Percentiles rank a stretch among this genome's conserved stretches.
phyloP scores from a whole-genome alignment of 2,797 vertebrate species.

The Paedocypris micromegethes region DNA sequence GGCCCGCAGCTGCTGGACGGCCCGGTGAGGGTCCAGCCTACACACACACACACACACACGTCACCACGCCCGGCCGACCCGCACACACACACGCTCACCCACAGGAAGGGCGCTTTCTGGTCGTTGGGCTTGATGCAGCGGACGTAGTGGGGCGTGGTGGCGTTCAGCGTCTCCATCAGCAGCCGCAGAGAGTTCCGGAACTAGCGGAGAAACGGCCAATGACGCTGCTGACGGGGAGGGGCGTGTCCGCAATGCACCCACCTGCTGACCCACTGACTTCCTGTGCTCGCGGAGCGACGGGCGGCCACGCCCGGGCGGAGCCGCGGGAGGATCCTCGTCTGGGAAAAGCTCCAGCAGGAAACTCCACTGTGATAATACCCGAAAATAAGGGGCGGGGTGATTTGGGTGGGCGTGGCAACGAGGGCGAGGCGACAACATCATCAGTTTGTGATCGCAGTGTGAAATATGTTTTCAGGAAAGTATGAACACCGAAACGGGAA shows the following conservation, averaged over 20 bases:
- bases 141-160: conserved; percentile 93
- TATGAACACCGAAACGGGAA: too few relatives aligned
- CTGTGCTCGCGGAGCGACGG: conserved; percentile 79
- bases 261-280: conserved; percentile 94
- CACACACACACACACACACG: not conserved
- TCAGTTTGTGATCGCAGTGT: too few relatives aligned
- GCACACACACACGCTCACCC: too few relatives aligned
- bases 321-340: conserved; percentile 74
- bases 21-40: conserved; percentile 86
- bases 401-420: too few relatives aligned
- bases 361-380: conserved; percentile 80
- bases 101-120: conserved; percentile 86
- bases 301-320: conserved; percentile 60
- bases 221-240: too few relatives aligned
- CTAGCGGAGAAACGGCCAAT: conserved; percentile 54
- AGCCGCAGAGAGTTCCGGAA: conserved; percentile 92
- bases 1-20: conserved; percentile 91
- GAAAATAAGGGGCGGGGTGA: too few relatives aligned
- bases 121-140: conserved; percentile 98
- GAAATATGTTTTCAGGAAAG: too few relatives aligned
- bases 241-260: conserved; percentile 48
- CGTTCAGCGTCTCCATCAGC: conserved; percentile 93
- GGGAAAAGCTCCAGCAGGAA: conserved; percentile 85
- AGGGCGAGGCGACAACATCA: too few relatives aligned
- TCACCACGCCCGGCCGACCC: too few relatives aligned